Conservation (phyloP, 2,888 invertebrate genomes). For the Ditula angustiorana region DNA sequence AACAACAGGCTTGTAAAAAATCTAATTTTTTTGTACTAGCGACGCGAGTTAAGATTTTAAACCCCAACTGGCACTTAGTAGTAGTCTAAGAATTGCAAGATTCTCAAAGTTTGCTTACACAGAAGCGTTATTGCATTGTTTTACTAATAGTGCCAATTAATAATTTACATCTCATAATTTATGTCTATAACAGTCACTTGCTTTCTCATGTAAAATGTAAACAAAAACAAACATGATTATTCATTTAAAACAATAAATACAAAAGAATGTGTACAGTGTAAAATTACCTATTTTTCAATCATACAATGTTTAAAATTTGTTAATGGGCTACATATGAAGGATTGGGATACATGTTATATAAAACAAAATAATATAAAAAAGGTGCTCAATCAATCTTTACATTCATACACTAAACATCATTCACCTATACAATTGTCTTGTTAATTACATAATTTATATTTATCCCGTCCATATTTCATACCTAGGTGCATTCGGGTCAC, state of each 20-base stretch:
- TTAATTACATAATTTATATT: slow-evolving; percentile 12
- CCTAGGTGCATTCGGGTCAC: not conserved
- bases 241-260: slow-evolving; percentile 22
- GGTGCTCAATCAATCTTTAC: slow-evolving; percentile 29
- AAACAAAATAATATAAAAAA: slow-evolving; percentile 23
- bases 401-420: slow-evolving; percentile 28
- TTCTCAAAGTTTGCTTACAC: not conserved
- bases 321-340: slow-evolving; percentile 10
- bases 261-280: slow-evolving; percentile 21
- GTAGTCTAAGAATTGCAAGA: not conserved
- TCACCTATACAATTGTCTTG: slow-evolving; percentile 24
- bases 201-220: slow-evolving; percentile 12
- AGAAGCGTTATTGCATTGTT: not conserved
- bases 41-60: slow-evolving; percentile 14
- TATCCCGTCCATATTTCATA: not conserved
- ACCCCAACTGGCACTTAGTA: slow-evolving; percentile 1
- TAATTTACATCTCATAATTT: not conserved
- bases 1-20: slow-evolving; percentile 27
- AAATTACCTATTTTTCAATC: slow-evolving; percentile 19
- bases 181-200: slow-evolving; percentile 29
- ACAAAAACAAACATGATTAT: slow-evolving; percentile 22
- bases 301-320: slow-evolving; percentile 11
- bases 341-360: slow-evolving; percentile 8
- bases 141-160: not conserved
- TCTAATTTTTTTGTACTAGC: slow-evolving; percentile 35